Percentiles rank a stretch among this genome's conserved stretches.
Conservation (phyloP, 2,113 vertebrate genomes). For the Brevimyrus niger region DNA sequence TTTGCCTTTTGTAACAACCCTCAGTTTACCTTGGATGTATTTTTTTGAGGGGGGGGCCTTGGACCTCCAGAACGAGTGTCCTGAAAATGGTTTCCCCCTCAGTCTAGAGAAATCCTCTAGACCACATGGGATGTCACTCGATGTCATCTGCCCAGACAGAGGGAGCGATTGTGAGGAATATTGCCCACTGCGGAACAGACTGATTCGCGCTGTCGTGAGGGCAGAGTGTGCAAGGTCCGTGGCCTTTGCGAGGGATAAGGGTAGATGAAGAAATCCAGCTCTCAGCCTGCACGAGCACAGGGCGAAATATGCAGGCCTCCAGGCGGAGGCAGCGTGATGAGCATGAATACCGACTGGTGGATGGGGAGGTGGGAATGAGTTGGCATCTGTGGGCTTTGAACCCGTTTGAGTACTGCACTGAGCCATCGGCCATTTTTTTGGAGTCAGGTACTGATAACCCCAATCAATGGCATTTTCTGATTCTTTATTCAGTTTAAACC, state of each 20-base stretch:
- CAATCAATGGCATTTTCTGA: not conserved
- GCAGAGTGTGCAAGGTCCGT: conserved; percentile 13
- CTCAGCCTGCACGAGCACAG: conserved; percentile 2
- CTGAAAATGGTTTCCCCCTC: not conserved
- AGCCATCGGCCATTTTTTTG: not conserved
- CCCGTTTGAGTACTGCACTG: conserved; percentile 27
- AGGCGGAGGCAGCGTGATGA: not conserved
- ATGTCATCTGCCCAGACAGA: not conserved
- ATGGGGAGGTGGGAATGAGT: not conserved
- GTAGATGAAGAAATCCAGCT: not conserved
- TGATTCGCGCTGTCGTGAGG: not conserved
- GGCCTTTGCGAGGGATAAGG: conserved; percentile 10
- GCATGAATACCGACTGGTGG: conserved; percentile 6
- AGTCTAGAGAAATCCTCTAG: not conserved
- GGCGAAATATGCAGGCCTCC: conserved; percentile 22
- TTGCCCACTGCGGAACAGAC: not conserved
- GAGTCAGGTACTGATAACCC: not conserved
- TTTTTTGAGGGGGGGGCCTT: conserved; percentile 25
- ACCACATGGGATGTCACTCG: not conserved
- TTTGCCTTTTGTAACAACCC: conserved; percentile 28
- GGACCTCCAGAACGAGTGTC: conserved; percentile 8
- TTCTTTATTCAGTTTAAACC: not conserved
- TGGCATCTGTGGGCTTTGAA: not conserved
- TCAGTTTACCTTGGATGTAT: conserved; percentile 16
- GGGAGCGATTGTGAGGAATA: not conserved